phyloP scores from a whole-genome alignment of 64 coral and sea anemone genomes.

The Porites lutea region DNA sequence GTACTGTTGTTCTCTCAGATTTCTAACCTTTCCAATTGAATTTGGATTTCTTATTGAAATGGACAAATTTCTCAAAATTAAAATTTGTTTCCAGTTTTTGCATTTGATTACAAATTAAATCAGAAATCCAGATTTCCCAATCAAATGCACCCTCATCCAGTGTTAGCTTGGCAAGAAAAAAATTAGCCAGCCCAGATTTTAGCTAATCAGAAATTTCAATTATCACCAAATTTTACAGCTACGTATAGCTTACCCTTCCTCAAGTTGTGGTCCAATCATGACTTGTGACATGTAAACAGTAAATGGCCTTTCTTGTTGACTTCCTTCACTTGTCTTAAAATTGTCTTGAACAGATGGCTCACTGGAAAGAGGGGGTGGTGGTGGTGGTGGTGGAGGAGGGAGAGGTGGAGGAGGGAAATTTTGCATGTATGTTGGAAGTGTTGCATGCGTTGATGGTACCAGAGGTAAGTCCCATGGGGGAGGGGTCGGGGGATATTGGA shows the following conservation, averaged over 20 bases:
- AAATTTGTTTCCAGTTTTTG: no score
- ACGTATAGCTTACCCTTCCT: neutral
- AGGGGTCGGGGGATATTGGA: slow-evolving; percentile 42
- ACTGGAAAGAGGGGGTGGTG: neutral
- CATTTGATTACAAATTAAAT: no score
- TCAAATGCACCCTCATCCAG: no score
- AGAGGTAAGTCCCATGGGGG: slow-evolving; percentile 72
- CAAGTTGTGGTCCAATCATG: slow-evolving; percentile 45
- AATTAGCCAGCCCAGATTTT: no score
- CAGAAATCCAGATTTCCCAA: no score
- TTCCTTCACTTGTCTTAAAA: neutral
- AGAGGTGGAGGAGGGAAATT: slow-evolving; percentile 53
- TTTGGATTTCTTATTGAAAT: neutral
- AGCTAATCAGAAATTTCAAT: no score
- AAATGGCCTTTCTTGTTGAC: neutral
- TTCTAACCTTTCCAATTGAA: no score
- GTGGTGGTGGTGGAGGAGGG: slow-evolving; percentile 21
- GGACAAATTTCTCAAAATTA: no score
- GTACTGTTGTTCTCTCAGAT: no score
- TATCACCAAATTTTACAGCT: neutral
- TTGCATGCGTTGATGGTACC: slow-evolving; percentile 82
- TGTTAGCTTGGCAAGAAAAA: no score
- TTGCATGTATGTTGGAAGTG: slow-evolving; percentile 66
- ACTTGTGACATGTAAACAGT: slow-evolving; percentile 42
- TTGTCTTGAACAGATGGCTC: neutral